Conservation (phyloP, 2,888 invertebrate genomes). For the Drosophila kambysellisi region DNA sequence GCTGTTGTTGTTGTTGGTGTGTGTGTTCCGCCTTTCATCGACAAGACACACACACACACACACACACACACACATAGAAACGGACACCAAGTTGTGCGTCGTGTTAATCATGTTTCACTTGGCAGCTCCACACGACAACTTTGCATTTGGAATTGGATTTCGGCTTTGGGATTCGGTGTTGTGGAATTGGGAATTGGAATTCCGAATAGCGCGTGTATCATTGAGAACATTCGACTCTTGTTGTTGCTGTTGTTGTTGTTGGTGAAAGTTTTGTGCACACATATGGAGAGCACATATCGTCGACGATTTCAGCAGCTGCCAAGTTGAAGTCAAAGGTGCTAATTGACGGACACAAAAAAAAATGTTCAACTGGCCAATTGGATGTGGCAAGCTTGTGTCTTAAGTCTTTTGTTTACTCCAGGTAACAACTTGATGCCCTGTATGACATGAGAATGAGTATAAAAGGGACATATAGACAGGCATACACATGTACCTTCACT, state of each 20-base stretch:
- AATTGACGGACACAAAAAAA: slow-evolving; percentile 53
- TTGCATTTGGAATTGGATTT: slow-evolving; percentile 71
- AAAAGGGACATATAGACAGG: not conserved
- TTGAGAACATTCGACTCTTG: slow-evolving; percentile 61
- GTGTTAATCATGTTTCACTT: slow-evolving; percentile 79
- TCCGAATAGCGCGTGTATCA: slow-evolving; percentile 44
- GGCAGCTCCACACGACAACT: slow-evolving; percentile 61
- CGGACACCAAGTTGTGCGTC: slow-evolving; percentile 68
- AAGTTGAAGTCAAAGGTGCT: slow-evolving; percentile 64
- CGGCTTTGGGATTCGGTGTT: slow-evolving; percentile 22
- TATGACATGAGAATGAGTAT: not conserved
- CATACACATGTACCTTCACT: not conserved
- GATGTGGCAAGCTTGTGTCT: slow-evolving; percentile 52
- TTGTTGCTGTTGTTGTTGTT: slow-evolving; percentile 14
- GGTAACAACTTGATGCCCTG: slow-evolving; percentile 8
- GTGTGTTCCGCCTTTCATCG: slow-evolving; percentile 61
- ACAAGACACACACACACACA: slow-evolving; percentile 20
- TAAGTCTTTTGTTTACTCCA: slow-evolving; percentile 63
- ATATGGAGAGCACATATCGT: slow-evolving; percentile 28
- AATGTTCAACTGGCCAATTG: slow-evolving; percentile 22
- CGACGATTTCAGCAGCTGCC: slow-evolving; percentile 33
- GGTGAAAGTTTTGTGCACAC: slow-evolving; percentile 59
- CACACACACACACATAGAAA: slow-evolving; percentile 18
- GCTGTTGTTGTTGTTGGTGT: slow-evolving; percentile 22
- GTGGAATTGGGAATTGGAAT: slow-evolving; percentile 44